phyloP scores from a whole-genome alignment of 2,797 vertebrate species.

The Synanceia verrucosa region DNA sequence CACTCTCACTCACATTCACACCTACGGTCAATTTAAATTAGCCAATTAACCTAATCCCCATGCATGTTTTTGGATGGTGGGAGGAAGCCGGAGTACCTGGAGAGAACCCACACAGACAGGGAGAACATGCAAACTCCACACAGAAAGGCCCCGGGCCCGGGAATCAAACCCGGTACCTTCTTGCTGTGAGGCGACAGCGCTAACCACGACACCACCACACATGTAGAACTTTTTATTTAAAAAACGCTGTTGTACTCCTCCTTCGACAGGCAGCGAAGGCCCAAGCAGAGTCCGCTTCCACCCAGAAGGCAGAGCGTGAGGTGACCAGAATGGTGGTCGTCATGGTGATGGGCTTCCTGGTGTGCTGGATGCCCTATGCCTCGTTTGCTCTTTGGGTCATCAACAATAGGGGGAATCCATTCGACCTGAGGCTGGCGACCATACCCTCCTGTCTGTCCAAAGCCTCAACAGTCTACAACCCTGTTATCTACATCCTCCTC shows the following conservation, averaged over 20 bases:
- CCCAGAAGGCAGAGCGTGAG: conserved; percentile 84
- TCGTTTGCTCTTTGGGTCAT: conserved; percentile 79
- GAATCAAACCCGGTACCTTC: too few species aligned
- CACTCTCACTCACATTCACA: too few species aligned
- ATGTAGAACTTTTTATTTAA: too few species aligned
- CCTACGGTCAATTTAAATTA: too few species aligned
- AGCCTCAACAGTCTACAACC: conserved; percentile 84
- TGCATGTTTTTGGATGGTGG: too few species aligned
- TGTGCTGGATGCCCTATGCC: conserved; percentile 81
- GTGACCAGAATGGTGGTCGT: conserved; percentile 85
- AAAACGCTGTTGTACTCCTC: background rate
- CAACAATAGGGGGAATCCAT: conserved; percentile 72
- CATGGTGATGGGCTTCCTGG: conserved; percentile 83
- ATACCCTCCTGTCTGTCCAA: conserved; percentile 82
- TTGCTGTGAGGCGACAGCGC: too few species aligned
- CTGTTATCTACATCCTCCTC: conserved; percentile 77
- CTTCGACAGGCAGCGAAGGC: conserved; percentile 78
- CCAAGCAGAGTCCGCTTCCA: conserved; percentile 84
- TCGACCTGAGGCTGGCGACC: conserved; percentile 80
- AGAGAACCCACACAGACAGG: too few species aligned
- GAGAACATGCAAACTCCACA: too few species aligned
- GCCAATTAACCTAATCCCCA: too few species aligned
- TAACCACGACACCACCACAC: too few species aligned
- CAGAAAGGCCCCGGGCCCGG: too few species aligned
- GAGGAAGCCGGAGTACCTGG: too few species aligned